Evolutionary conservation across 1,140 invertebrate genomes (phyloP).

Genomic region (Colletes latitarsis): DNA sequence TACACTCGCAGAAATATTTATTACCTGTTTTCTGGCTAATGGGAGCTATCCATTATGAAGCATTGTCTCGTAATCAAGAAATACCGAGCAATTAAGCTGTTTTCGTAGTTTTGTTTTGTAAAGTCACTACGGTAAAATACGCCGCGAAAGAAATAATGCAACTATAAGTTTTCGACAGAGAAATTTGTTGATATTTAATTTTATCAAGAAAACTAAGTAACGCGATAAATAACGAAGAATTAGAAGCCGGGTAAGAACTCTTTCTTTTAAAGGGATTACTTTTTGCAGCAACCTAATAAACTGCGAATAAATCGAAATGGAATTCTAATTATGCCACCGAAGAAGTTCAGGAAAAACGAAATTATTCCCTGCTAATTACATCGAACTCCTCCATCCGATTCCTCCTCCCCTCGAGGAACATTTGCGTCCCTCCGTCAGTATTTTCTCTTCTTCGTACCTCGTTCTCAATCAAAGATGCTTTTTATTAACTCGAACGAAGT

Average conservation of each 20-base stretch:
- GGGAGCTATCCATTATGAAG: too few relatives aligned
- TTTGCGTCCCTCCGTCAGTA: neutral
- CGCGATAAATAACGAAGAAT: neutral
- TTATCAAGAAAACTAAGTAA: neutral
- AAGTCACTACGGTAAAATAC: too few relatives aligned
- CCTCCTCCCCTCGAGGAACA: too few relatives aligned
- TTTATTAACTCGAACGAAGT: slow-evolving; percentile 11
- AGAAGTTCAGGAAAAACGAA: slow-evolving; percentile 18
- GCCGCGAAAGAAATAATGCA: too few relatives aligned
- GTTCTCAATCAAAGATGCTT: neutral
- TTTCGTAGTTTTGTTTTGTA: too few relatives aligned
- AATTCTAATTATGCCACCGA: slow-evolving; percentile 23
- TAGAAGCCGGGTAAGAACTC: neutral
- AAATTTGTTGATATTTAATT: neutral
- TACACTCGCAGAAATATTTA: too few relatives aligned
- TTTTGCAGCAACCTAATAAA: slow-evolving; percentile 7
- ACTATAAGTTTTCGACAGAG: neutral
- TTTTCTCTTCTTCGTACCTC: neutral
- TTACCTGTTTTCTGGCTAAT: too few relatives aligned
- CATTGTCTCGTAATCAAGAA: too few relatives aligned
- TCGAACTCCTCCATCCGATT: neutral
- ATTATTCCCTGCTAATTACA: slow-evolving; percentile 30
- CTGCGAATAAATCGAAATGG: slow-evolving; percentile 34
- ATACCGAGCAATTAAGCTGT: too few relatives aligned
- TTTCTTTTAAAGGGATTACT: neutral